Conservation (phyloP, 2,888 invertebrate genomes). For the Coelopa pilipes region DNA sequence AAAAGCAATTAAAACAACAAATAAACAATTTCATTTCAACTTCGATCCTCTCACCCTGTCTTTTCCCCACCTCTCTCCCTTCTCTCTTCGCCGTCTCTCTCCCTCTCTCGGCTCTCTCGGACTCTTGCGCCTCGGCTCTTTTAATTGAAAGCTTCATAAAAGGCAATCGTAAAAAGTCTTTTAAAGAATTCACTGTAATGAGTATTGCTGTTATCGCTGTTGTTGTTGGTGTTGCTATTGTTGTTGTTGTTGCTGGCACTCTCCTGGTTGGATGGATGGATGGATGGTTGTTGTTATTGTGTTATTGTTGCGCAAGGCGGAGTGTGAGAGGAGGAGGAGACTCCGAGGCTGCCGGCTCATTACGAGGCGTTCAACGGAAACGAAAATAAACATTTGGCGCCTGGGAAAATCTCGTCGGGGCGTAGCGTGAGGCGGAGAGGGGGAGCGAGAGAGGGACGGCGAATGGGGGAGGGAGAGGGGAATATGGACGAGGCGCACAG, state of each 20-base stretch:
- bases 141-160: too few relatives aligned
- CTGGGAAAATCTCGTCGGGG: conserved; percentile 49
- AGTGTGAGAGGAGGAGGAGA: neutral
- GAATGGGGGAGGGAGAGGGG: too few relatives aligned
- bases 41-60: too few relatives aligned
- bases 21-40: conserved; percentile 16
- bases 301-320: neutral
- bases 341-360: neutral
- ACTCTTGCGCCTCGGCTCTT: too few relatives aligned
- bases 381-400: conserved; percentile 45
- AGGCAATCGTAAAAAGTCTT: neutral
- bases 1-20: conserved; percentile 34
- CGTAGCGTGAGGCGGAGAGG: too few relatives aligned
- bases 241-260: neutral
- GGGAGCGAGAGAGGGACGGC: too few relatives aligned
- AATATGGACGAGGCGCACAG: too few relatives aligned
- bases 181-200: neutral
- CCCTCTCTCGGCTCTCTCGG: too few relatives aligned
- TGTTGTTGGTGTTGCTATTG: neutral
- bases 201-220: too few relatives aligned
- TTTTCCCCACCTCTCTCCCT: too few relatives aligned
- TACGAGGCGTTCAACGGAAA: conserved; percentile 29
- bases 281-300: neutral
- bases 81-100: too few relatives aligned
- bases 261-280: neutral